Conservation (phyloP, 2,113 vertebrate species). For the Heterotilapia buettikoferi region DNA sequence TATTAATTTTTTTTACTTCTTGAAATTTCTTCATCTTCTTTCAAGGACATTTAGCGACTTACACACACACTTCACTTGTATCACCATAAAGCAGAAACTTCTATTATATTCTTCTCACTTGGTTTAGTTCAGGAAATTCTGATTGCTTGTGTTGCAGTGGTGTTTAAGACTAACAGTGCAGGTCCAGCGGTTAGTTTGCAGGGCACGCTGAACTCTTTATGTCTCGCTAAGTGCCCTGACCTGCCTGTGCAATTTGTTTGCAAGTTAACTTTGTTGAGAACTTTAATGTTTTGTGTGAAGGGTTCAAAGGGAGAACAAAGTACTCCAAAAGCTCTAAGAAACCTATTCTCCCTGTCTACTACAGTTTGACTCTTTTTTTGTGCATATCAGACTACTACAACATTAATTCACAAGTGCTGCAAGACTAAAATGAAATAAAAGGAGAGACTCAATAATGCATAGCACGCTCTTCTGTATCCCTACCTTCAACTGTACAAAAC, state of each 20-base stretch:
- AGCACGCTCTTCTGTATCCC: neutral
- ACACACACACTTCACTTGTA: neutral
- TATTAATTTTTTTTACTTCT: neutral
- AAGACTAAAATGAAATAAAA: slow-evolving; percentile 26
- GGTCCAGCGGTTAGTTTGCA: neutral
- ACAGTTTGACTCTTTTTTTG: neutral
- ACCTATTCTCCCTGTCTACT: neutral
- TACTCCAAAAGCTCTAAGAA: neutral
- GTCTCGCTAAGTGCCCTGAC: neutral
- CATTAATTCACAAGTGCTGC: slow-evolving; percentile 43
- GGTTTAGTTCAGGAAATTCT: neutral
- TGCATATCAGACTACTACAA: slow-evolving; percentile 40
- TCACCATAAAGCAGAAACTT: neutral
- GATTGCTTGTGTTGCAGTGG: slow-evolving; percentile 10
- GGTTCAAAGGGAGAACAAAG: neutral
- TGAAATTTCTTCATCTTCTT: neutral
- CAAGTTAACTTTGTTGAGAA: slow-evolving; percentile 5
- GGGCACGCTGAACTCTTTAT: neutral
- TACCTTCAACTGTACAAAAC: slow-evolving; percentile 8
- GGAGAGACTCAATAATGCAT: slow-evolving; percentile 51
- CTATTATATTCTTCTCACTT: slow-evolving; percentile 3
- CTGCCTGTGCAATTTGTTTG: neutral
- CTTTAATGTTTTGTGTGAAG: neutral
- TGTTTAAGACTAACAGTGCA: neutral
- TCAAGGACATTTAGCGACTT: neutral